Base-by-base conservation (phyloP, 2,797 vertebrate genomes). In the Myripristis murdjan region DNA sequence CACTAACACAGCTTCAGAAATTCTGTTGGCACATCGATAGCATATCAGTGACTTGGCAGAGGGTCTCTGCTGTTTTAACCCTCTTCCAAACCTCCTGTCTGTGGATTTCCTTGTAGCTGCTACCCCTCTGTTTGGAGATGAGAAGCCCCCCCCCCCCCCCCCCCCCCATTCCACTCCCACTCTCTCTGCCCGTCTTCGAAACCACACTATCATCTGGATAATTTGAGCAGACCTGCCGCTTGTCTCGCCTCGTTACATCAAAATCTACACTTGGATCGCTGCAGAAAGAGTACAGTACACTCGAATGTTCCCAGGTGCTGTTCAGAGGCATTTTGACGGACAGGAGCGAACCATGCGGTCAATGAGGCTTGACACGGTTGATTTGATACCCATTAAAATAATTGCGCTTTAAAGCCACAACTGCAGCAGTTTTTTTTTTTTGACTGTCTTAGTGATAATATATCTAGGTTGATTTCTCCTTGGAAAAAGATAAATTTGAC, bases 291-390 rank as follows among this genome's bases (percentile, higher is more conserved):
- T 22, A 35, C 46, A 65, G 41, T 15, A 6, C 48, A 12, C 53
- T 64, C 47, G 79, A 73, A 67, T 22, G 73, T 59, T 82, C 54
- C 65, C 70, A 76, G 84, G 77, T 83, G 77, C 64, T 60, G 66
- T 23, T 82, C 67, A 47, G 47, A 66, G 65, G 58, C 48, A n/a
- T 20, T 67, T 55, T 71, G 79, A 80, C 63, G 75, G 87, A 85
- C 84, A 63, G 70, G 62, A 47, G 54, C 66, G 66, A 79, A 73
- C 39, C 51, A 65, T 52, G 63, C 35, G 16, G 43, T 18, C 46
- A 55, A 73, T 65, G 54, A 47, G 60, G 52, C 48, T 54, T 65
- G 58, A 70, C 70, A 61, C 3, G 14, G 46, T 22, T 63, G 69
- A 82, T 81, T 82, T 79, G 57, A 76, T 62, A 11, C 9, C 59